Conservation (phyloP, 2,797 vertebrate genomes). For the Columba guinea region DNA sequence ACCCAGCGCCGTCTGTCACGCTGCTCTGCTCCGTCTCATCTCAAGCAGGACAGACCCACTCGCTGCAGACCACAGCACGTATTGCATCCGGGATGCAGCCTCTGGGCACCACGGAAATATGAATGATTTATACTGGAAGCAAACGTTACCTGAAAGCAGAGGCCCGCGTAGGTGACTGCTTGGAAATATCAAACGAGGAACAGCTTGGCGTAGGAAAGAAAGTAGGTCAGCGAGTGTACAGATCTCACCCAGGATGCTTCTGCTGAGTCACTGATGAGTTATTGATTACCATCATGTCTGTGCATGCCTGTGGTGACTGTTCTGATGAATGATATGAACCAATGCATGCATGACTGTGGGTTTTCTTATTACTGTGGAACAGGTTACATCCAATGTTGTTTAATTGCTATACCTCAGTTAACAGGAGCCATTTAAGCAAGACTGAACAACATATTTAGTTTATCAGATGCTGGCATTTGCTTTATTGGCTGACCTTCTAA, state of each 20-base stretch:
- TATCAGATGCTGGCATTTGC: neutral
- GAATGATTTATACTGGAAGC: neutral
- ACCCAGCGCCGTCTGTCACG: neutral
- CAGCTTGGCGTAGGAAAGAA: neutral
- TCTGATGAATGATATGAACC: neutral
- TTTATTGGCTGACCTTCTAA: neutral
- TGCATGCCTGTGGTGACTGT: neutral
- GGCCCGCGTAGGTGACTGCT: neutral
- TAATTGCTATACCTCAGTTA: neutral
- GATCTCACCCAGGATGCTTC: neutral
- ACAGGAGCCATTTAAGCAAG: neutral
- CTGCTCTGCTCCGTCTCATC: neutral
- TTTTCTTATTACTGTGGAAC: neutral
- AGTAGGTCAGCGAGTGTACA: neutral
- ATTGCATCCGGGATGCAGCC: too few relatives aligned
- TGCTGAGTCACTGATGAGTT: constrained; percentile 49
- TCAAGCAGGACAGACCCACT: neutral
- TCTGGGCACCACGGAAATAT: neutral
- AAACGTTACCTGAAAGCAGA: neutral
- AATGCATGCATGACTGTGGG: neutral
- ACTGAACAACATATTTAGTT: neutral
- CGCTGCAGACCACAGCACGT: neutral
- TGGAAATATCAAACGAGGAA: neutral
- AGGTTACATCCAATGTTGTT: neutral
- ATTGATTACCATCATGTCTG: neutral